These are phyloP conservation scores for Tichodroma muraria DNA, from an alignment of 2,113 vertebrate genomes.

Conservation along the genomic window DNA sequence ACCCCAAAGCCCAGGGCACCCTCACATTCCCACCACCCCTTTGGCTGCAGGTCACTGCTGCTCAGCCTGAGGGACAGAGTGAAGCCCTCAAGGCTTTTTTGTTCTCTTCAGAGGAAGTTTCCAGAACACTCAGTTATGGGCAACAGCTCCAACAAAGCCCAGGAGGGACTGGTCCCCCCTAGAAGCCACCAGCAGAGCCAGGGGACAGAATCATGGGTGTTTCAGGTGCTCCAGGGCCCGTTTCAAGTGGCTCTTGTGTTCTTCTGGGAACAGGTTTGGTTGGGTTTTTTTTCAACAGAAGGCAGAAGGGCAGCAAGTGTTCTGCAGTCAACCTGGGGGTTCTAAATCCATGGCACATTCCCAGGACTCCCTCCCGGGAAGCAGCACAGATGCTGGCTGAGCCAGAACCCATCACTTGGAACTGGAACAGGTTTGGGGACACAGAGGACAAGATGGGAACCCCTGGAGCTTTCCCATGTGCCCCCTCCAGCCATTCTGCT, in stretches of 20 bases:
- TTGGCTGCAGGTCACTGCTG: accelerated
- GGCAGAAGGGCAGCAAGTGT: not conserved
- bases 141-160: not conserved
- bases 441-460: accelerated
- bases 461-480: accelerated
- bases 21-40: accelerated
- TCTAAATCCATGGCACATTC: accelerated
- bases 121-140: accelerated
- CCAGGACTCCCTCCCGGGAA: not conserved
- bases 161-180: too few species aligned
- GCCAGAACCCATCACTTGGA: not conserved
- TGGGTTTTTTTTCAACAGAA: accelerated
- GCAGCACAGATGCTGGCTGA: accelerated
- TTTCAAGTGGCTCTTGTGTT: not conserved
- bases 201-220: not conserved
- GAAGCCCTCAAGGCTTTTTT: accelerated
- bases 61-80: not conserved
- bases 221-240: not conserved
- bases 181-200: not conserved
- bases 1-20: not conserved
- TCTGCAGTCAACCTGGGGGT: not conserved
- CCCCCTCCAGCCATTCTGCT: not conserved
- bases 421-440: not conserved
- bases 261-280: not conserved
- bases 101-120: not conserved